These are phyloP conservation scores for Lagocephalus sceleratus DNA, from an alignment of 2,797 vertebrate species.

Conservation along the genomic window DNA sequence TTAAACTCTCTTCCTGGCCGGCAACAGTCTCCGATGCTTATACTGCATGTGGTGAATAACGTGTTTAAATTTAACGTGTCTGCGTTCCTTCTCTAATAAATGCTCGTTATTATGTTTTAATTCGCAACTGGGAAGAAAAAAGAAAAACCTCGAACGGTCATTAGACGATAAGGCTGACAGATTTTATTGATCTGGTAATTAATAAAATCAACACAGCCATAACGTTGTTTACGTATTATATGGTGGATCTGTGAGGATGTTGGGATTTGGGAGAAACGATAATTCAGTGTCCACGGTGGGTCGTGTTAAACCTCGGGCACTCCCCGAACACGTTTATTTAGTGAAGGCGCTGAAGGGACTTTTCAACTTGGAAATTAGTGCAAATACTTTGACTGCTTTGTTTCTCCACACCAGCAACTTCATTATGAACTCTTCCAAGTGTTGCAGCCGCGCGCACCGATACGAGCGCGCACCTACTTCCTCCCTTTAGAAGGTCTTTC, in stretches of 20 bases:
- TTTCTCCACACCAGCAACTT: constrained; percentile 25
- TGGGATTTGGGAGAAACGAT: constrained; percentile 24
- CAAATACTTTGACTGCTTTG: constrained; percentile 31
- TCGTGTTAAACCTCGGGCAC: constrained; percentile 31
- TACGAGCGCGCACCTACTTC: constrained; percentile 11
- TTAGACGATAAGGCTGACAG: constrained; percentile 25
- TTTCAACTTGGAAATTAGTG: constrained; percentile 38
- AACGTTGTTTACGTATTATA: constrained; percentile 9
- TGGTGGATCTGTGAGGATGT: constrained; percentile 10
- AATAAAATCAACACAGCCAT: constrained; percentile 46
- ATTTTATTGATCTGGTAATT: constrained; percentile 47
- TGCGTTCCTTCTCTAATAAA: no score
- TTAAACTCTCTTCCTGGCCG: no score
- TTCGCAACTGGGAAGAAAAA: no score
- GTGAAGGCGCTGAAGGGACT: constrained; percentile 16
- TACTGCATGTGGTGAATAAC: no score
- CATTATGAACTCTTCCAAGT: constrained; percentile 30
- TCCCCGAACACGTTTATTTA: constrained; percentile 4
- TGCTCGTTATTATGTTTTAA: no score
- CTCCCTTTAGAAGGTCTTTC: not conserved
- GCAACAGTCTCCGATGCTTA: no score
- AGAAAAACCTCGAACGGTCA: constrained; percentile 15
- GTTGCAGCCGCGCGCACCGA: constrained; percentile 11
- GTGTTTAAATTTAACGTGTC: no score
- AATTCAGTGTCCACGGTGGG: constrained; percentile 31